A percentile compares a stretch with the other conserved stretches of the same genome.
These are phyloP conservation scores for Hydrozoanthus tunicans DNA, from an alignment of 64 coral and sea anemone genomes.

Conservation along the genomic window DNA sequence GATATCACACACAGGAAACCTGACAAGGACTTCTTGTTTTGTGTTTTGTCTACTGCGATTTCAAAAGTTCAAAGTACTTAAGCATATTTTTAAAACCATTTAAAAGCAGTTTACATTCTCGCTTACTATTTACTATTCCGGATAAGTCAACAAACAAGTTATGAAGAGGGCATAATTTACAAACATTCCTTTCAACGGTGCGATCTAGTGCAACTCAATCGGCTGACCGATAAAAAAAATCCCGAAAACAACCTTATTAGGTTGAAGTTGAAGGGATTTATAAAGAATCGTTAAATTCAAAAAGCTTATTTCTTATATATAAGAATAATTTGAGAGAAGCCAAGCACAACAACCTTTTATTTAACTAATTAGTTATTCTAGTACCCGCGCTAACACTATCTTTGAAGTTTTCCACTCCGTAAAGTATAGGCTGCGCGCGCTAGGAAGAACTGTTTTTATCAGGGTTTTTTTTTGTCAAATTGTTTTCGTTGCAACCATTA, in stretches of 20 bases:
- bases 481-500: no score
- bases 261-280: neutral
- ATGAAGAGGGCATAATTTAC: neutral
- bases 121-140: constrained; percentile 19
- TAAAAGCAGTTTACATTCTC: constrained; percentile 9
- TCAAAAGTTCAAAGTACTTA: neutral
- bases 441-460: no score
- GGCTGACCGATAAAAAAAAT: no score
- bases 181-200: constrained; percentile 1
- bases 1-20: neutral
- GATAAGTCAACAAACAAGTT: constrained; percentile 43
- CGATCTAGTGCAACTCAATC: neutral
- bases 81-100: constrained; percentile 40
- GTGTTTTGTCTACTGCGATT: constrained; percentile 36
- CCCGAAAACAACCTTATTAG: neutral
- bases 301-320: no score
- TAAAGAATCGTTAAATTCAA: no score
- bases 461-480: no score
- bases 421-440: no score
- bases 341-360: no score
- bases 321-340: no score
- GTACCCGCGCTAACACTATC: no score
- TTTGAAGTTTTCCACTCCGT: no score
- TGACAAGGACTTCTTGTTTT: constrained; percentile 26
- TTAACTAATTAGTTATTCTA: no score